These are phyloP conservation scores for Bellardia bayeri DNA, from an alignment of 2,888 invertebrate species.

Conservation along the genomic window DNA sequence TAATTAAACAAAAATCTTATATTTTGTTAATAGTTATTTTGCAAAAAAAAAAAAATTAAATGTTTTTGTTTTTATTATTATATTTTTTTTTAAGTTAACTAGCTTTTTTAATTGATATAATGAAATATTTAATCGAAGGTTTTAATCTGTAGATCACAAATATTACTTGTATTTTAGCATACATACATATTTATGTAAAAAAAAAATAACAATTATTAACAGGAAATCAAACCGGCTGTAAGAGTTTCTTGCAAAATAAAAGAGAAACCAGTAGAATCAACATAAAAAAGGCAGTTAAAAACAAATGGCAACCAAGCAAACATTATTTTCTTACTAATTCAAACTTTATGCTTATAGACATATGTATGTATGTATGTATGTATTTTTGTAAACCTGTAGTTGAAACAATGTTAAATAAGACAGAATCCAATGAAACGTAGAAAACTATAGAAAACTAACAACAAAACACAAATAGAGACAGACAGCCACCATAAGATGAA, in stretches of 20 bases:
- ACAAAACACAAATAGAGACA: background rate
- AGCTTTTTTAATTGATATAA: no score
- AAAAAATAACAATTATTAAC: slow-evolving; percentile 72
- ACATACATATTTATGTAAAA: slow-evolving; percentile 36
- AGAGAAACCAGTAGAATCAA: slow-evolving; percentile 54
- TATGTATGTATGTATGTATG: background rate
- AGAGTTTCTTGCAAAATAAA: slow-evolving; percentile 68
- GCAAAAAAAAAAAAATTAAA: no score
- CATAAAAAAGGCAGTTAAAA: slow-evolving; percentile 40
- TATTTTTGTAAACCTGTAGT: background rate
- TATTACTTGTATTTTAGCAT: background rate
- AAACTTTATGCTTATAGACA: background rate
- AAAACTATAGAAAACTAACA: background rate
- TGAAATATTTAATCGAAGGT: no score
- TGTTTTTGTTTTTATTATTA: no score
- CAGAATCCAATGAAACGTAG: background rate
- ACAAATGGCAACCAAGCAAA: slow-evolving; percentile 23
- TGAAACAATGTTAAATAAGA: background rate
- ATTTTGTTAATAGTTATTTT: no score
- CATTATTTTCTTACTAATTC: slow-evolving; percentile 17
- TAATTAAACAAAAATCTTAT: no score
- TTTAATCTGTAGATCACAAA: no score
- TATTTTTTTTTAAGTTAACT: no score
- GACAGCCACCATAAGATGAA: slow-evolving; percentile 18
- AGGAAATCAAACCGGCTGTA: slow-evolving; percentile 79